These are phyloP conservation scores for Brassicogethes aeneus DNA, from an alignment of 2,888 invertebrate species.

Conservation along the genomic window DNA sequence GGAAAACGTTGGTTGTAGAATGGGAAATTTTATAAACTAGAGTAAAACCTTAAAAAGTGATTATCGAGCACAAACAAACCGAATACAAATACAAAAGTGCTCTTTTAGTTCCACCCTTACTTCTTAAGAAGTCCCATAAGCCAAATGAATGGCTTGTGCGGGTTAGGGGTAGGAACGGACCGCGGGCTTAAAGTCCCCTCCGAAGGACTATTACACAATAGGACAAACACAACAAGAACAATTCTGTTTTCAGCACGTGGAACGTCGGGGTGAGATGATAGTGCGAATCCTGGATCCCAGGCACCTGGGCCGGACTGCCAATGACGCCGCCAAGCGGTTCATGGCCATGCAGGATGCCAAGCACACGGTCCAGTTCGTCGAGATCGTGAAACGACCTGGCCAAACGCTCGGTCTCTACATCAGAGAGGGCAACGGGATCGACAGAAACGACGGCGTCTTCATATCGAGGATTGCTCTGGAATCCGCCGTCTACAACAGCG, in stretches of 20 bases:
- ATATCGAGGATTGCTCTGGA: conserved; percentile 94
- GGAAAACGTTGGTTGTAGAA: no score
- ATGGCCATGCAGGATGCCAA: conserved; percentile 63
- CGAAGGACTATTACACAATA: no score
- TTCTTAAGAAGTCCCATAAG: no score
- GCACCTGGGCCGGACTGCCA: conserved; percentile 77
- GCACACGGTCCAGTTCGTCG: conserved; percentile 77
- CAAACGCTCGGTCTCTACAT: conserved; percentile 97
- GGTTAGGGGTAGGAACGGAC: no score
- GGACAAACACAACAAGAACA: no score
- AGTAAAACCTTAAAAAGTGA: no score
- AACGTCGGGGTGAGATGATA: conserved; percentile 90
- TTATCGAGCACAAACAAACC: no score
- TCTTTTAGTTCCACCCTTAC: no score
- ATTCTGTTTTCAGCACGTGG: conserved; percentile 60
- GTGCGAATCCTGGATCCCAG: conserved; percentile 83
- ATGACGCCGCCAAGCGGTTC: conserved; percentile 82
- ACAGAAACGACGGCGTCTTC: conserved; percentile 93
- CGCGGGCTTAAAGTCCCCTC: no score
- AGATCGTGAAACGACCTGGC: conserved; percentile 97
- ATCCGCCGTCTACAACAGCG: conserved; percentile 94
- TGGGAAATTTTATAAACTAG: no score
- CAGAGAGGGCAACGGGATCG: conserved; percentile 97
- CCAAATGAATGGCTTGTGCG: no score
- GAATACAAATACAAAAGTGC: no score